Conservation (phyloP, 1,140 invertebrate species). For the Megalonaias nervosa region DNA sequence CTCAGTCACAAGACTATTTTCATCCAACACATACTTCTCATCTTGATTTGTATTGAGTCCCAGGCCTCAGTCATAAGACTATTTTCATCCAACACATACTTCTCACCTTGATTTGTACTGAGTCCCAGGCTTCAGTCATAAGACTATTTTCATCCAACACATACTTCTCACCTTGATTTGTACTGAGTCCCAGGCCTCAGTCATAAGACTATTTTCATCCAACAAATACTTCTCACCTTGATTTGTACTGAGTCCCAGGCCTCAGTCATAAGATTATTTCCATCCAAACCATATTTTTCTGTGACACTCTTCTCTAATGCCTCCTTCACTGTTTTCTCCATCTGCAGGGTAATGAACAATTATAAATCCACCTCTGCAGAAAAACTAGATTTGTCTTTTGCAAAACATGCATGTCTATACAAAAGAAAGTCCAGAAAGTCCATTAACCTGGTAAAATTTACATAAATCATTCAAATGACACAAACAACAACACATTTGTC, state of each 20-base stretch:
- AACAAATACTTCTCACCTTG: conserved; percentile 40
- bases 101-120: conserved; percentile 55
- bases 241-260: conserved; percentile 58
- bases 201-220: conserved; percentile 31
- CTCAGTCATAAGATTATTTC: conserved; percentile 40
- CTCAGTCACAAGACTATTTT: conserved; percentile 42
- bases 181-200: conserved; percentile 53
- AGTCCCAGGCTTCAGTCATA: conserved; percentile 58
- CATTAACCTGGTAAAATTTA: too few relatives aligned
- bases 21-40: conserved; percentile 55
- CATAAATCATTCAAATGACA: not conserved
- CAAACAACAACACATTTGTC: not conserved
- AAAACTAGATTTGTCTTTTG: too few relatives aligned
- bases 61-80: conserved; percentile 50
- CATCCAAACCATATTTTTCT: conserved; percentile 53
- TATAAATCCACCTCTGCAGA: not conserved
- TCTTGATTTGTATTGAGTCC: conserved; percentile 54
- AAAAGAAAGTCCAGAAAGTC: too few relatives aligned
- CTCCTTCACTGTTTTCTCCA: conserved; percentile 56
- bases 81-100: not conserved
- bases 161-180: conserved; percentile 57
- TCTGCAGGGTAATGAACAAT: conserved; percentile 35
- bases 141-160: conserved; percentile 38
- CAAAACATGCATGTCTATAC: too few relatives aligned
- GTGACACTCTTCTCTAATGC: conserved; percentile 50